phyloP scores from a whole-genome alignment of 2,797 vertebrate genomes.

The Calcarius lapponicus region DNA sequence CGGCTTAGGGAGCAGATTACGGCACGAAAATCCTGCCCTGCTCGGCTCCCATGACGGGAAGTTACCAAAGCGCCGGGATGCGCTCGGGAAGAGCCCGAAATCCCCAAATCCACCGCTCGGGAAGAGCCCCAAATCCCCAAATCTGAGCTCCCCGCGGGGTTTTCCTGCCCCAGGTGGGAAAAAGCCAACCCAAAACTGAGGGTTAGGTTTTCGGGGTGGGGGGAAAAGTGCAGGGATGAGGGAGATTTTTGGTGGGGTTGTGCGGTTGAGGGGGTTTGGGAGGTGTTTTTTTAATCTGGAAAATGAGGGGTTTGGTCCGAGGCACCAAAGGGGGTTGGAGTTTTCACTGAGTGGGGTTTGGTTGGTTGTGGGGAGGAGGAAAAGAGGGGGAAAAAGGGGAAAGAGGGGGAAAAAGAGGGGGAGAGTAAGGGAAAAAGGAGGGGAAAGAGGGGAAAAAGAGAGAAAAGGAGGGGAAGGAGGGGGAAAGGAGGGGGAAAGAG shows the following conservation, averaged over 20 bases:
- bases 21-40: slow-evolving; percentile 64
- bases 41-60: slow-evolving; percentile 65
- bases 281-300: not conserved
- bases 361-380: not conserved
- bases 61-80: slow-evolving; percentile 54
- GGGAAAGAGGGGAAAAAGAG: too few relatives aligned
- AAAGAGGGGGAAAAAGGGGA: too few relatives aligned
- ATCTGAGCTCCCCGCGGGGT: too few relatives aligned
- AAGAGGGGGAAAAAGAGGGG: too few relatives aligned
- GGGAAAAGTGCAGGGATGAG: rapidly evolving
- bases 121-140: too few relatives aligned
- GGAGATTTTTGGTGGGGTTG: not conserved
- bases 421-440: too few relatives aligned
- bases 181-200: not conserved
- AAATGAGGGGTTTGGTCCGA: not conserved
- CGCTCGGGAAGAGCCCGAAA: not conserved
- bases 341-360: not conserved
- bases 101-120: not conserved
- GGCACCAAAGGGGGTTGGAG: rapidly evolving
- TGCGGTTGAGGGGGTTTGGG: not conserved
- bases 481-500: not conserved
- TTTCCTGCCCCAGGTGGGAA: not conserved
- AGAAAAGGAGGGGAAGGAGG: too few relatives aligned
- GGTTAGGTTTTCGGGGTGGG: rapidly evolving
- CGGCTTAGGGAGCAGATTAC: slow-evolving; percentile 76